These are phyloP conservation scores for Nothoprocta perdicaria DNA, from an alignment of 2,113 vertebrate species.

Conservation along the genomic window DNA sequence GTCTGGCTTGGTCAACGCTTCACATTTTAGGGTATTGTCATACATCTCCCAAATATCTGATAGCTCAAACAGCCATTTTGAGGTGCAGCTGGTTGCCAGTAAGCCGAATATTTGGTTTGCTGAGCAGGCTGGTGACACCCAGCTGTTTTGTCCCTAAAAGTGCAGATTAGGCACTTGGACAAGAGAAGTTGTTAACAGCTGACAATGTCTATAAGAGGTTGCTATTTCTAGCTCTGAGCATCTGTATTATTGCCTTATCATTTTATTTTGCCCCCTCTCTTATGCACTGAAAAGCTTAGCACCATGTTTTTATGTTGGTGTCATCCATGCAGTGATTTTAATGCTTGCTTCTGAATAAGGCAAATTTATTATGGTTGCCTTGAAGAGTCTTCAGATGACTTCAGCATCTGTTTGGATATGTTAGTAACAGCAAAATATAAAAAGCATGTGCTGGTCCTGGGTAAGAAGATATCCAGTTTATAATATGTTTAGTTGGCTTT, in stretches of 20 bases:
- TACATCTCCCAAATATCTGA: neutral
- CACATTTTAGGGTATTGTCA: neutral
- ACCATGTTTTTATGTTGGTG: neutral
- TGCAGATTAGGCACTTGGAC: neutral
- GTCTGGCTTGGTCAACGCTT: neutral
- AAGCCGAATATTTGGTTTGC: neutral
- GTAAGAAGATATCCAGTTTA: constrained; percentile 17
- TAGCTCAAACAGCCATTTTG: neutral
- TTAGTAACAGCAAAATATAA: constrained; percentile 39
- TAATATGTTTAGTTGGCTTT: constrained; percentile 54
- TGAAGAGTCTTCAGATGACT: constrained; percentile 34
- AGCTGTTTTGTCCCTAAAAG: neutral
- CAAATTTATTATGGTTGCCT: neutral
- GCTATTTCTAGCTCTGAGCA: constrained; percentile 9
- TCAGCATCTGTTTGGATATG: constrained; percentile 7
- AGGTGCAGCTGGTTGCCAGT: neutral
- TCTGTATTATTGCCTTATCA: constrained; percentile 15
- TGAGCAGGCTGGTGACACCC: neutral
- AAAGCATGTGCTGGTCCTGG: constrained; percentile 30
- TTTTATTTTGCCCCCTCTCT: neutral
- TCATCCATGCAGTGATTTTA: constrained; percentile 13
- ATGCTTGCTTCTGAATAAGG: constrained; percentile 20
- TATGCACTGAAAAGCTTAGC: constrained; percentile 14
- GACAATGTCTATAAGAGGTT: neutral
- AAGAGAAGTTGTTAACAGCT: constrained; percentile 22